Conservation (phyloP, 2,797 vertebrate genomes). For the Alcedo quadribrachys region DNA sequence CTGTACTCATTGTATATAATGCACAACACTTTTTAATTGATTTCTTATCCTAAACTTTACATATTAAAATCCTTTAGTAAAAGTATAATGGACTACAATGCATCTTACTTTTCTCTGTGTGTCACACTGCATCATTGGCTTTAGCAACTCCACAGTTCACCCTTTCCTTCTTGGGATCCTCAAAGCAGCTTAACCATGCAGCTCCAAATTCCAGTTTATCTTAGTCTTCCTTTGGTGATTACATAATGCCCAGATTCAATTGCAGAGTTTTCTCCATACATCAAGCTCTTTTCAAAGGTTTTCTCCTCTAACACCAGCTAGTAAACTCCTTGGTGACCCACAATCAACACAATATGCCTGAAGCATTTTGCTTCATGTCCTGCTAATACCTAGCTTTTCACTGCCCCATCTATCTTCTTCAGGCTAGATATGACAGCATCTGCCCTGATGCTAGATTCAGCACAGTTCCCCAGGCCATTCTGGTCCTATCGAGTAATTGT, state of each 20-base stretch:
- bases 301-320: neutral
- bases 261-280: neutral
- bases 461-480: neutral
- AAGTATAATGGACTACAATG: fast-evolving
- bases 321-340: neutral
- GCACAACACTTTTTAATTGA: neutral
- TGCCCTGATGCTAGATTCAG: neutral
- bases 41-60: neutral
- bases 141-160: neutral
- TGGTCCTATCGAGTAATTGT: neutral
- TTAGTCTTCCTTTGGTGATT: neutral
- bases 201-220: neutral
- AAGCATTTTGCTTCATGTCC: neutral
- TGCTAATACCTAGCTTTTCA: neutral
- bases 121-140: neutral
- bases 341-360: neutral
- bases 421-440: neutral
- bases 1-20: neutral
- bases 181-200: neutral
- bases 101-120: neutral
- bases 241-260: neutral
- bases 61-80: neutral
- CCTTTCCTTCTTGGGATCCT: neutral
- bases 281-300: neutral
- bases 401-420: neutral